Evolutionary conservation across 2,888 invertebrate genomes (phyloP), one percentile per base, ranked within the genome.

Genomic region (Agelastica alni): DNA sequence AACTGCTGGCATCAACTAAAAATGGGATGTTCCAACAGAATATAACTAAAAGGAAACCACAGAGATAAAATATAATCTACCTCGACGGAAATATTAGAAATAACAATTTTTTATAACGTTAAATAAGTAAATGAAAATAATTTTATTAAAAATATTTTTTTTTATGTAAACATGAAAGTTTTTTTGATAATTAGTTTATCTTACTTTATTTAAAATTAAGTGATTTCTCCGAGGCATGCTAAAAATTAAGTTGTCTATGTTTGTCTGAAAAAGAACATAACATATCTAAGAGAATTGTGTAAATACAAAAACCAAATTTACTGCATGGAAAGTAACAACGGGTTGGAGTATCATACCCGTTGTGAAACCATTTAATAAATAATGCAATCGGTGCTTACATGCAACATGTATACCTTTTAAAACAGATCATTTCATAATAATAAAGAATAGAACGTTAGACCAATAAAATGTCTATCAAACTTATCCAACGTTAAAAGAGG

Each of bases 31-130:
- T 9, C 4, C 20, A 39, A 18, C 12, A 18, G 4, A 20, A 39
- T 12, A 39, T 39, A 12, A 22, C 37, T 5, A 20, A 39, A 12
- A 39, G 37, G 37, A 39, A 39, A 12, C 37, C 37, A 22, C 37
- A 39, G 10, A 12, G 20, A 18, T 18, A 39, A 17, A 39, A 3
- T 18, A 6, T 39, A 20, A 39, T 39, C 37, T 36, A 39, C 20
- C 12, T 39, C 20, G 12, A 18, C 34, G 16, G 20, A n/a, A 17
- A 37, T 18, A 13, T 5, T 18, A 18, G 20, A 12, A 10, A 39
- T 10, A 18, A 2, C 4, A 9, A 14, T 9, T 34, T 10, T 14
- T 16, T 16, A 16, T 16, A 7, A 4, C 3, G 9, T 2, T 9
- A 16, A 14, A 7, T 9, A 3, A 14, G 14, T 6, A 5, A 0